Conservation (phyloP, 2,797 vertebrate genomes). For the Antennarius maculatus region DNA sequence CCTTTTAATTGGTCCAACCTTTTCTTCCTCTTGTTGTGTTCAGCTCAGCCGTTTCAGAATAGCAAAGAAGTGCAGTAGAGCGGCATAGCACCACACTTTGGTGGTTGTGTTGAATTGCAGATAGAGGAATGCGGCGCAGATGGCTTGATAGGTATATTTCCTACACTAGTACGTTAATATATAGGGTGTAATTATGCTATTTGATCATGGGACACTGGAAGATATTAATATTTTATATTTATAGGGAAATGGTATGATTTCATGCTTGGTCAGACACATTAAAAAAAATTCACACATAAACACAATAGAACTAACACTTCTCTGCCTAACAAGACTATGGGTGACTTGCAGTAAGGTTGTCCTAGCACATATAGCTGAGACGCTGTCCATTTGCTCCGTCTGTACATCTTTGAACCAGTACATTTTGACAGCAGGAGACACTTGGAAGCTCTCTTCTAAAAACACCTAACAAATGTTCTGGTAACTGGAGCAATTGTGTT, state of each 20-base stretch:
- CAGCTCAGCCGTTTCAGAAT: slow-evolving; percentile 6
- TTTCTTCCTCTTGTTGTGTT: slow-evolving; percentile 13
- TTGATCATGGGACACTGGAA: slow-evolving; percentile 27
- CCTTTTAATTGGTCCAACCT: slow-evolving; percentile 36
- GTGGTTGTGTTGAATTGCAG: slow-evolving; percentile 33
- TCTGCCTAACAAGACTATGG: background rate
- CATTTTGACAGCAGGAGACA: slow-evolving; percentile 34
- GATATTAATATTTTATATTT: slow-evolving; percentile 34
- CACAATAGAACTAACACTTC: slow-evolving; percentile 7
- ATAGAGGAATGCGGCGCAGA: slow-evolving; percentile 24
- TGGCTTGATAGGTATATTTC: slow-evolving; percentile 40
- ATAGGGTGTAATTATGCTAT: slow-evolving; percentile 34
- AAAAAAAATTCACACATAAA: slow-evolving; percentile 11
- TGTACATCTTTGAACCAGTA: slow-evolving; percentile 30
- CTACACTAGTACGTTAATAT: slow-evolving; percentile 32
- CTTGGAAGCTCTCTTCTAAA: slow-evolving; percentile 34
- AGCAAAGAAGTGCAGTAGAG: slow-evolving; percentile 40
- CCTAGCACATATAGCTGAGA: slow-evolving; percentile 13
- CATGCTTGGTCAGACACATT: slow-evolving; percentile 14
- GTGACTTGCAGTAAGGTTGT: slow-evolving; percentile 9
- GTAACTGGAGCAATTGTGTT: slow-evolving; percentile 10
- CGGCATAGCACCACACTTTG: slow-evolving; percentile 79
- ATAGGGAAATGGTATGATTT: slow-evolving; percentile 13
- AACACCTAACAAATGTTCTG: slow-evolving; percentile 14
- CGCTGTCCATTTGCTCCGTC: slow-evolving; percentile 35